Conservation (phyloP, 2,113 vertebrate species). For the Heterotilapia buettikoferi region DNA sequence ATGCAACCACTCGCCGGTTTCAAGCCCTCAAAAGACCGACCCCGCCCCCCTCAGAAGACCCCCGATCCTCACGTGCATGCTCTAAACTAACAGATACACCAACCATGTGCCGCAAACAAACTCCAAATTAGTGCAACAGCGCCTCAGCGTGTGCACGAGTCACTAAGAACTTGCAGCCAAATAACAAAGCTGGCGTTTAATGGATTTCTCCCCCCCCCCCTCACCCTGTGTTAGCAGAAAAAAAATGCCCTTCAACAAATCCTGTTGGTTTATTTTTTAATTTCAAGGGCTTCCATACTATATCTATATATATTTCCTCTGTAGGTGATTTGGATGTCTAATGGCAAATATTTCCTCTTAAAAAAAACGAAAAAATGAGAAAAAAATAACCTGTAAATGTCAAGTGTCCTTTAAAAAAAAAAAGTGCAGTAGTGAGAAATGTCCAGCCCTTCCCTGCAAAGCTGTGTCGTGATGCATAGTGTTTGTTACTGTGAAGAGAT, state of each 20-base stretch:
- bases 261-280: neutral
- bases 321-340: neutral
- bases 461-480: conserved; percentile 13
- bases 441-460: neutral
- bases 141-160: conserved; percentile 21
- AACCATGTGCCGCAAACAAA: conserved; percentile 9
- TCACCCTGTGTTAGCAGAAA: neutral
- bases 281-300: conserved; percentile 49
- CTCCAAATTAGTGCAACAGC: neutral
- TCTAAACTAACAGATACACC: neutral
- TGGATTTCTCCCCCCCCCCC: accelerated
- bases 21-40: neutral
- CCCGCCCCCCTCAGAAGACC: neutral
- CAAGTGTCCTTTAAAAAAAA: neutral
- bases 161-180: neutral
- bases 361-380: neutral
- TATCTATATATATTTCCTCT: neutral
- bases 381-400: neutral
- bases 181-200: neutral
- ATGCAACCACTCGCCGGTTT: conserved; percentile 34
- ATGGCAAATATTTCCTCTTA: neutral
- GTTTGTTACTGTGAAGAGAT: conserved; percentile 2
- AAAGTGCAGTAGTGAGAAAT: neutral
- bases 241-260: neutral
- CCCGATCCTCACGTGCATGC: conserved; percentile 17